Evolutionary conservation across 2,113 vertebrate genomes (phyloP), one percentile per base, ranked within the genome.

Genomic region (Philantomba maxwellii): DNA sequence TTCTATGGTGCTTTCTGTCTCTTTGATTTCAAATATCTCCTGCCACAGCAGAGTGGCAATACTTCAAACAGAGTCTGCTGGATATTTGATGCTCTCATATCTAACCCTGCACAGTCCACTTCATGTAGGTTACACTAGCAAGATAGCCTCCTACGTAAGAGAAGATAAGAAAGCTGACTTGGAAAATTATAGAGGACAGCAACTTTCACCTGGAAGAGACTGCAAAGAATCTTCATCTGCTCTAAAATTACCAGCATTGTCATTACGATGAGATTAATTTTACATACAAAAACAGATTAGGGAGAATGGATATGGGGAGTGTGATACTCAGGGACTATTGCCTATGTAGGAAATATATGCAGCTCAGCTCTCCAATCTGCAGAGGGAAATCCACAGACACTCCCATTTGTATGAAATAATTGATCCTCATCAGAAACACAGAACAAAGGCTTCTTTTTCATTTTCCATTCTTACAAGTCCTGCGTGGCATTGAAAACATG

Each of bases 21-120:
- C 91, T 97, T 97, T 97, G 91, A 97, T 95, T 97, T 96, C 85
- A 96, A 96, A 91, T 73, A 87, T 89, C 82, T 96, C 94, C 86
- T 82, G 39, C 91, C 94, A 96, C 30, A 86, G 77, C 70, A 58
- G 36, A 92, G 88, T 96, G 58, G 91, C 82, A 62, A 86, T 53
- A 80, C 85, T 97, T 97, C 95, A 97, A 97, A 95, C 45, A 90
- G 77, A 93, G 60, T 64, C 96, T 86, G 90, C 95, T 96, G 95
- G 97, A 93, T 83, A 36, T 2, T 39, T 39, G 88, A 94, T 2
- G n/a, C 95, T 98, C 93, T 97, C 78, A 82, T 89, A 94, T 89
- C 95, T 96, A 94, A 96, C 86, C 93, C 62, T 60, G 62, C 28
- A 77, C 70, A 66, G 94, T 94, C 90, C 62, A 93, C 94, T 94